phyloP scores from a whole-genome alignment of 2,888 invertebrate species.

The Charanyca ferruginea region DNA sequence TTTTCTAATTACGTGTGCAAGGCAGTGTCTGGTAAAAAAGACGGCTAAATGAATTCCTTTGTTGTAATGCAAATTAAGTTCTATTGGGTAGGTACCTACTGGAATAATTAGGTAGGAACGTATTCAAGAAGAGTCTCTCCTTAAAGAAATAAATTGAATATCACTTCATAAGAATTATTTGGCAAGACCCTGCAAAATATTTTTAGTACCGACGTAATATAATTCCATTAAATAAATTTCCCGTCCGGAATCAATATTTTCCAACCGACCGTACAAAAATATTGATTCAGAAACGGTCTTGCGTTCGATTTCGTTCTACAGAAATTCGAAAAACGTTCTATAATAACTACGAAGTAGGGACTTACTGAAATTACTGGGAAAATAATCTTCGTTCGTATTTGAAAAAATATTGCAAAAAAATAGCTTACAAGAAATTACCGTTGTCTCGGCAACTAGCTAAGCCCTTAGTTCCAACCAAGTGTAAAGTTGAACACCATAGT shows the following conservation, averaged over 20 bases:
- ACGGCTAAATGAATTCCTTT: neutral
- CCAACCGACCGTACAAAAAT: neutral
- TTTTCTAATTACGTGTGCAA: too few species aligned
- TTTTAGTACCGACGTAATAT: neutral
- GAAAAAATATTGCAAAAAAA: neutral
- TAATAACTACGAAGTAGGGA: too few species aligned
- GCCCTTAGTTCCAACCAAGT: neutral
- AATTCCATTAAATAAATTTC: constrained; percentile 4
- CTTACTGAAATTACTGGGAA: neutral
- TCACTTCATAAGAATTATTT: neutral
- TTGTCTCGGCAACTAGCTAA: neutral
- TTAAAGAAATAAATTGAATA: neutral
- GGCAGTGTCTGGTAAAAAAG: neutral
- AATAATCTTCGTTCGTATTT: neutral
- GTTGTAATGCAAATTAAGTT: constrained; percentile 12
- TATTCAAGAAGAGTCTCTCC: neutral
- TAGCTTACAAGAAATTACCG: neutral
- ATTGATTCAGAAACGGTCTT: constrained; percentile 16
- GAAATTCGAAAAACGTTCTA: neutral
- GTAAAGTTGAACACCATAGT: constrained; percentile 7
- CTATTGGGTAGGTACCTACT: neutral
- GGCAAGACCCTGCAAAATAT: neutral
- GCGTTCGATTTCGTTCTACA: neutral
- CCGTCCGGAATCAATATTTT: too few species aligned
- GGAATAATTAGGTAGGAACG: neutral